Base-by-base conservation (phyloP, 2,888 invertebrate species). In the Ichneumoninae sp. region DNA sequence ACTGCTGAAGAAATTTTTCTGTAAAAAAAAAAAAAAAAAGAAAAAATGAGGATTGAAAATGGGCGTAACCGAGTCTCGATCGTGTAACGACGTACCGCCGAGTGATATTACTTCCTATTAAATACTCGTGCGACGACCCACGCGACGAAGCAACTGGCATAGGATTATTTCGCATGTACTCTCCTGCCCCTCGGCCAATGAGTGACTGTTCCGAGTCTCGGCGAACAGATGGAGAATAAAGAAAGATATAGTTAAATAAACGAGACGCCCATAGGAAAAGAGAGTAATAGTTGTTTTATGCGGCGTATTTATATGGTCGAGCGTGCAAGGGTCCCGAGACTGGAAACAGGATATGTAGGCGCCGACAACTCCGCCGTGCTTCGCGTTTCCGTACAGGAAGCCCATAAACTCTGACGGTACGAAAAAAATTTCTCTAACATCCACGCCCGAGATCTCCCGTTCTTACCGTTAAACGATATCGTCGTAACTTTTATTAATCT, bases 321-420 rank as follows among this genome's bases (percentile, higher is more conserved):
- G 80, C 66, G 76, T 60, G 78, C 26, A 75, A 80, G 83, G 83
- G 77, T 75, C 70, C 77, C 44, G 76, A 82, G 80, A 86, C 80
- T 84, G 80, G 85, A 82, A 84, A 85, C 85, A 85, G 85, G 86
- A 85, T 85, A 86, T 81, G 86, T 85, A 83, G 82, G 82, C 85
- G 80, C 80, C 86, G 75, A 44, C 66, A 22, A 76, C 75, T 70
- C 78, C 80, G 79, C 81, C 79, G 82, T 77, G 84, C 77, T 71
- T 75, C 81, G 84, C 84, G 80, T 86, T 86, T 86, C 86, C 86
- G 86, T 81, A 85, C 83, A 80, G 85, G 80, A 86, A 85, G 80
- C 77, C 80, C 82, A 85, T 86, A 83, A 85, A 86, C 74, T 75
- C 54, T 77, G 82, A 68, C 82, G 75, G 86, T 86, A 84, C 50